Base-by-base conservation (phyloP, 37 sponge, comb jelly and placozoan genomes). In the Diacarnus erythraeanus region DNA sequence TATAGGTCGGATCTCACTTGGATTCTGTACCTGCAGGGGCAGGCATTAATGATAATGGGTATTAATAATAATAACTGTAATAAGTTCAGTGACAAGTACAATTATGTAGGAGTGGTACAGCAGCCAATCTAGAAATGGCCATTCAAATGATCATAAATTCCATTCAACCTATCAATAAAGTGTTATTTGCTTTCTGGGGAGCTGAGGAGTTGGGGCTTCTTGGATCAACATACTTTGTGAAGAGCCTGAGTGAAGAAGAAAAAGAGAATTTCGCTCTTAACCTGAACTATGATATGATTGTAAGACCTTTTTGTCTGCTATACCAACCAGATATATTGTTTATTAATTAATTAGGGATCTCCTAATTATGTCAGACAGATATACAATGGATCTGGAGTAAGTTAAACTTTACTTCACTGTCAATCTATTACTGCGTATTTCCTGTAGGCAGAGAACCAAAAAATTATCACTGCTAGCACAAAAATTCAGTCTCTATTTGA, bases 41-140 rank as follows among this genome's bases (percentile, higher is more conserved):
- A 43, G 94, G 94, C 3, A 94, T 94, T 41, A 94, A 94, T 80
- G 94, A 94, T 70, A 87, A 94, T 83, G 94, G 94, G 94, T 93
- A 71, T 64, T 69, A 58, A 42, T n/a, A n/a, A n/a, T n/a, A n/a
- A n/a, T n/a, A n/a, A n/a, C n/a, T n/a, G n/a, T n/a, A n/a, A n/a
- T n/a, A n/a, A n/a, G n/a, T n/a, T n/a, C n/a, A n/a, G n/a, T n/a
- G n/a, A n/a, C n/a, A n/a, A n/a, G n/a, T n/a, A 47, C 12, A 15
- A 6, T 47, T 6, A 6, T 47, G 12, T 47, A 93, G 94, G 88
- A 94, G 94, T 90, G 94, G 94, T 17, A 84, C 91, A 20, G 17
- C 74, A 2, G 80, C 87, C 10, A 94, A 94, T 63, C 70, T 94
- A 57, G 84, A 87, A 54, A 64, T 94, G 23, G 94, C 94, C 1